phyloP scores from a whole-genome alignment of 2,888 invertebrate species.

The Rotaria macrura region DNA sequence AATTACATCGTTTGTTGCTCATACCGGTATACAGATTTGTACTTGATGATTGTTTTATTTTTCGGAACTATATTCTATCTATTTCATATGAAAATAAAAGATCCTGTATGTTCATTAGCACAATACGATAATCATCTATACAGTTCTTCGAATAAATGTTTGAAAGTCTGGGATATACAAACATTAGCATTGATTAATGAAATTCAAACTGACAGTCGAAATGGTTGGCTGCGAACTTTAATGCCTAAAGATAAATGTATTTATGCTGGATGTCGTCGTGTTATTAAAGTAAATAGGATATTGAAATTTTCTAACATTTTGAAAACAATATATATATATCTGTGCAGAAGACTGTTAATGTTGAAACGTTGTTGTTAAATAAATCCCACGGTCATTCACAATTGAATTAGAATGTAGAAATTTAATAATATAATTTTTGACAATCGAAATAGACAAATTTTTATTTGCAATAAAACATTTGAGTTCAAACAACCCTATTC shows the following conservation, averaged over 20 bases:
- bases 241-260: neutral
- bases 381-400: too few relatives aligned
- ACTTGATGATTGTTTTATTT: too few relatives aligned
- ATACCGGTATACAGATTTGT: neutral
- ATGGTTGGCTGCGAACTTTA: neutral
- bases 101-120: neutral
- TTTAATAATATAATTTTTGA: too few relatives aligned
- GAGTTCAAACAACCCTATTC: too few relatives aligned
- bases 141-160: constrained; percentile 1
- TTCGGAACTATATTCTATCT: neutral
- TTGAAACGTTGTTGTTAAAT: too few relatives aligned
- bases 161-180: constrained; percentile 1
- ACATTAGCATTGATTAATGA: neutral
- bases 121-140: neutral
- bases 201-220: neutral
- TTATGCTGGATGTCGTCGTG: constrained; percentile 19
- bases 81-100: neutral
- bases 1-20: neutral
- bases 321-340: too few relatives aligned
- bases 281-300: neutral
- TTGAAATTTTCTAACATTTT: too few relatives aligned
- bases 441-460: too few relatives aligned
- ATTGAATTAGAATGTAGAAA: too few relatives aligned
- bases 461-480: too few relatives aligned
- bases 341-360: too few relatives aligned